These are phyloP conservation scores for Yponomeuta cagnagella DNA, from an alignment of 2,888 invertebrate species.

Conservation along the genomic window DNA sequence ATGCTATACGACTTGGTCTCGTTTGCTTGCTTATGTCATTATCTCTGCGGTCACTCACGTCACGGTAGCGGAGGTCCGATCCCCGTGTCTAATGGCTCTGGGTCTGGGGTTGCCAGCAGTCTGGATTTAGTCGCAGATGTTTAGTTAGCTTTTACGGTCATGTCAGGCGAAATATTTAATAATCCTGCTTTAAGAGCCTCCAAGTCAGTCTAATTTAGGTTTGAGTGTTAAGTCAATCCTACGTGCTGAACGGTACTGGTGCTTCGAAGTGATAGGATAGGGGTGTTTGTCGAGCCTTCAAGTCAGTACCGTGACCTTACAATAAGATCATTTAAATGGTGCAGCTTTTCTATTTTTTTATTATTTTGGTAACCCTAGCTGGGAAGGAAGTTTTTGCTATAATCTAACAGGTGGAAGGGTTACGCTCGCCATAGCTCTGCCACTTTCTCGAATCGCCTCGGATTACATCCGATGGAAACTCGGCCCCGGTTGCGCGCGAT, in stretches of 20 bases:
- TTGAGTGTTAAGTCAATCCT: too few species aligned
- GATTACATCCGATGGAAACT: constrained; percentile 1
- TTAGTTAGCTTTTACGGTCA: too few species aligned
- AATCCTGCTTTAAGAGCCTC: too few species aligned
- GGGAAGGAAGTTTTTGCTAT: background rate
- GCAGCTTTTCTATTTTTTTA: too few species aligned
- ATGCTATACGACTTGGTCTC: background rate
- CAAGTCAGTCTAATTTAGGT: too few species aligned
- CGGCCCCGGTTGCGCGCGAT: background rate
- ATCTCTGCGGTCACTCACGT: background rate
- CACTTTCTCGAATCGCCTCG: background rate
- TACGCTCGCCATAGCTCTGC: background rate
- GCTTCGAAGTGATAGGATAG: too few species aligned
- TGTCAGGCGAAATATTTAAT: too few species aligned
- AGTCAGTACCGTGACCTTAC: too few species aligned
- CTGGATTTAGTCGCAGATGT: too few species aligned
- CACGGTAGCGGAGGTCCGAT: background rate
- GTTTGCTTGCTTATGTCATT: background rate
- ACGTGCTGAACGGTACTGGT: too few species aligned
- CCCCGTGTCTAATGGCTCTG: background rate
- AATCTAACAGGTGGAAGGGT: constrained; percentile 1
- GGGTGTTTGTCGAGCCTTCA: too few species aligned
- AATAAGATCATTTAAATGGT: too few species aligned
- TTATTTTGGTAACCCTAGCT: background rate
- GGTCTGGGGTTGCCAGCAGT: background rate